phyloP scores from a whole-genome alignment of 2,888 invertebrate species.

The Andricus curvator region DNA sequence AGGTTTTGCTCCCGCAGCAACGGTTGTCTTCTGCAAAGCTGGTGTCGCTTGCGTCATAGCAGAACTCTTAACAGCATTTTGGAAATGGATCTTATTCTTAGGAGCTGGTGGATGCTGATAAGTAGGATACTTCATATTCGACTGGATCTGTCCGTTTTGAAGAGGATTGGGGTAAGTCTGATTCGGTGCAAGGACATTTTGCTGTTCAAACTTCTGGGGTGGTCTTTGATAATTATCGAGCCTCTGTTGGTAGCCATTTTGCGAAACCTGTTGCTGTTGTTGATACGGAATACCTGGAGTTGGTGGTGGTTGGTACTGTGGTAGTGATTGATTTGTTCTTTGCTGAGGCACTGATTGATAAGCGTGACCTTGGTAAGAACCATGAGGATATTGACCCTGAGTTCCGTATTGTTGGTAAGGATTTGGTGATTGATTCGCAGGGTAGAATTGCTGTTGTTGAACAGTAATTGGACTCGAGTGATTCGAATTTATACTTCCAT shows the following conservation, averaged over 20 bases:
- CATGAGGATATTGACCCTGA: constrained; percentile 65
- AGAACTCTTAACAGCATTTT: constrained; percentile 86
- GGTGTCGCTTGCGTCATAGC: constrained; percentile 84
- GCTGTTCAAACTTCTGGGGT: constrained; percentile 77
- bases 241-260: constrained; percentile 64
- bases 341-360: constrained; percentile 67
- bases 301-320: constrained; percentile 77
- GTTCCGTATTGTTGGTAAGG: constrained; percentile 68
- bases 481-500: constrained; percentile 9
- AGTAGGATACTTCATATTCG: constrained; percentile 79
- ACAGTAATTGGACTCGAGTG: constrained; percentile 71
- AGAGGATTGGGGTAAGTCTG: constrained; percentile 73
- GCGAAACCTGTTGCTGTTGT: constrained; percentile 54
- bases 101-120: constrained; percentile 84
- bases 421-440: constrained; percentile 68
- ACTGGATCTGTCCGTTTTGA: constrained; percentile 72
- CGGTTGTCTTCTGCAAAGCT: constrained; percentile 85
- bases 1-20: constrained; percentile 78
- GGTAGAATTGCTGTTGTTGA: constrained; percentile 71
- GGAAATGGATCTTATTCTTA: constrained; percentile 84
- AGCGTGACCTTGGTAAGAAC: constrained; percentile 66
- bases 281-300: constrained; percentile 70
- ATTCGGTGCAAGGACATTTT: constrained; percentile 68
- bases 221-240: constrained; percentile 72
- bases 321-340: constrained; percentile 71